These are phyloP conservation scores for Chesias legatella DNA, from an alignment of 2,888 invertebrate species.

Conservation along the genomic window DNA sequence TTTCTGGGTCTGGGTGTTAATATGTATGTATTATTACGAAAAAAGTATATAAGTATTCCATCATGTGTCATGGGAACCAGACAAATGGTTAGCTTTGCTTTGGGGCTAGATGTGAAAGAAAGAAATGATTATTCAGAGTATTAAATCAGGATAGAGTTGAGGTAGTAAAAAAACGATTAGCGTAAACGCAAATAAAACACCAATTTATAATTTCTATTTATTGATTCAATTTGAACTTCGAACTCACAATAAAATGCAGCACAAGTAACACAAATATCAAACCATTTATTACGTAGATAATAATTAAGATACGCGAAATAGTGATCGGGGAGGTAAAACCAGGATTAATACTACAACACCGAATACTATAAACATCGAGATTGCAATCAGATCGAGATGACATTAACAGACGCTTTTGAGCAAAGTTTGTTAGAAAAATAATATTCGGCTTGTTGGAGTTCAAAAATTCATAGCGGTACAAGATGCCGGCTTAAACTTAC, in stretches of 20 bases:
- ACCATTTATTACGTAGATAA: slow-evolving; percentile 64
- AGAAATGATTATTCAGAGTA: too few species aligned
- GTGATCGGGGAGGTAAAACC: slow-evolving; percentile 61
- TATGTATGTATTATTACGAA: too few species aligned
- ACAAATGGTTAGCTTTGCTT: too few species aligned
- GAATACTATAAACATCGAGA: slow-evolving; percentile 53
- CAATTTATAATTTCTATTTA: slow-evolving; percentile 75
- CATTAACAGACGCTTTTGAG: slow-evolving; percentile 68
- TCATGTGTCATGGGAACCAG: too few species aligned
- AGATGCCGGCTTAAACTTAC: slow-evolving; percentile 73
- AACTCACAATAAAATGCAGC: slow-evolving; percentile 80
- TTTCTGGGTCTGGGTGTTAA: too few species aligned
- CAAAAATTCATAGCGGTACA: slow-evolving; percentile 72
- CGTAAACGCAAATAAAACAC: slow-evolving; percentile 61
- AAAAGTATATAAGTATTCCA: too few species aligned
- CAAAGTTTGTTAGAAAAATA: slow-evolving; percentile 76
- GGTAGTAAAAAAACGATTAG: too few species aligned
- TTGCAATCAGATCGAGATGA: slow-evolving; percentile 50
- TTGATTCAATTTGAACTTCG: slow-evolving; percentile 81
- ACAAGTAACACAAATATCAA: slow-evolving; percentile 77
- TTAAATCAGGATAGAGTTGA: too few species aligned
- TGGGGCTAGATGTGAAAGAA: too few species aligned
- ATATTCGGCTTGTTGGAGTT: slow-evolving; percentile 61
- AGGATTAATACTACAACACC: slow-evolving; percentile 62
- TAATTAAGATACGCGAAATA: slow-evolving; percentile 70